Conservation (phyloP, 2,888 invertebrate species). For the Ypsolopha scabrella region DNA sequence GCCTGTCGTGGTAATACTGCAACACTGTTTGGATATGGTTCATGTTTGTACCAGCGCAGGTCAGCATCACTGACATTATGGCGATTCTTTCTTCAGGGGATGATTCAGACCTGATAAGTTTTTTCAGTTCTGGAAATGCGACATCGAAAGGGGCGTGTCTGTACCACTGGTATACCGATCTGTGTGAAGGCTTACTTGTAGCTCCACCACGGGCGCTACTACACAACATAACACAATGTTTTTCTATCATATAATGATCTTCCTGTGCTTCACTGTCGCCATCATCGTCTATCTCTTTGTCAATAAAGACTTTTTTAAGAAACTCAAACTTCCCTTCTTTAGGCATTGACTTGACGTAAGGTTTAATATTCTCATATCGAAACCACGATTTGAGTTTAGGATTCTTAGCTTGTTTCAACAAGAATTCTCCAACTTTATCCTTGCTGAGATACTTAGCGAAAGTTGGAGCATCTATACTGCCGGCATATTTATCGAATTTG, state of each 20-base stretch:
- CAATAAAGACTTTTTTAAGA: slow-evolving; percentile 32
- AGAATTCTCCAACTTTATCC: slow-evolving; percentile 30
- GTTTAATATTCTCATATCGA: slow-evolving; percentile 21
- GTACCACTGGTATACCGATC: slow-evolving; percentile 28
- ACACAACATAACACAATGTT: too few species aligned
- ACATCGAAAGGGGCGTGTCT: slow-evolving; percentile 32
- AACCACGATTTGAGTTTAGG: slow-evolving; percentile 14
- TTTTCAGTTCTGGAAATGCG: slow-evolving; percentile 36
- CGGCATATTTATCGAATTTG: slow-evolving; percentile 28
- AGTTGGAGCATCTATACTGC: slow-evolving; percentile 27
- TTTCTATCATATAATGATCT: not conserved
- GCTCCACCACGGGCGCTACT: too few species aligned
- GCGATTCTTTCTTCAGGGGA: slow-evolving; percentile 25
- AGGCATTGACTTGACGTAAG: slow-evolving; percentile 31
- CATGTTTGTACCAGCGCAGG: slow-evolving; percentile 21
- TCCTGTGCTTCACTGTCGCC: slow-evolving; percentile 11
- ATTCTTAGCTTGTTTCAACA: slow-evolving; percentile 20
- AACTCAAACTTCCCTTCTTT: slow-evolving; percentile 32
- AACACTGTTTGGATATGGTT: slow-evolving; percentile 25
- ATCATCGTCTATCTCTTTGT: slow-evolving; percentile 17
- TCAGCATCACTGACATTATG: slow-evolving; percentile 29
- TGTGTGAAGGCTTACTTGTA: not conserved
- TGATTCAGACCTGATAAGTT: slow-evolving; percentile 31
- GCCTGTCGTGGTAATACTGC: slow-evolving; percentile 29
- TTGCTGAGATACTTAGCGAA: slow-evolving; percentile 34